Base-by-base conservation (phyloP, 2,888 invertebrate species). In the Zhengitettix transpicula region DNA sequence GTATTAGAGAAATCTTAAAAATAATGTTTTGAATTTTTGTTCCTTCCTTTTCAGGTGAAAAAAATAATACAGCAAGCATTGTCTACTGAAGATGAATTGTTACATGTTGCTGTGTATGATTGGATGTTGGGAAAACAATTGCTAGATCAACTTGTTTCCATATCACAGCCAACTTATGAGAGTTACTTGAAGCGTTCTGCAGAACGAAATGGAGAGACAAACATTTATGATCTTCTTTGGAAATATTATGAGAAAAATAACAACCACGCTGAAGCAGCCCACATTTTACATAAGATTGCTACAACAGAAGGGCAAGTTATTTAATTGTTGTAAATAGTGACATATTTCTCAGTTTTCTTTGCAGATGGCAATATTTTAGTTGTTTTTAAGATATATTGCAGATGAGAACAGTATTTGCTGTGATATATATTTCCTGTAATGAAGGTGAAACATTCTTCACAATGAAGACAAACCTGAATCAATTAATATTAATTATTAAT, bases 221-320 rank as follows among this genome's bases (percentile, higher is more conserved):
- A 81, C 1, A 74, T 85, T 28, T 79, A 88, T 64, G 92, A 96
- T 71, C 75, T 98, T 64, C 75, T 98, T 60, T 98, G 98, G 97
- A 93, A 93, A 73, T 95, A 89, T 71, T 94, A 97, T 69, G 96
- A 98, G 73, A 87, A 88, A 71, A 87, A 85, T 68, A 87, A 87
- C 41, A 92, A 96, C 71, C 97, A 94, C 70, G 82, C 88, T 1
- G 87, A 91, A 11, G 98, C 98, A 1, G 95, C 98, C 0, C 84
- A 87, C 68, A 89, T 97, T 65, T 77, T 98, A 2, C 87, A 90
- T 65, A 86, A 86, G 67, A 78, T 98, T 62, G 93, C 98, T 7
- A 87, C 86, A 17, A 80, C 81, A 68, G 78, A 79, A 14, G 82
- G 82, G 83, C 83, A 70, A 69, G 72, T 66, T 44, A 57, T 57